Base-by-base conservation (phyloP, 2,797 vertebrate species). In the Protosalanx chinensis region DNA sequence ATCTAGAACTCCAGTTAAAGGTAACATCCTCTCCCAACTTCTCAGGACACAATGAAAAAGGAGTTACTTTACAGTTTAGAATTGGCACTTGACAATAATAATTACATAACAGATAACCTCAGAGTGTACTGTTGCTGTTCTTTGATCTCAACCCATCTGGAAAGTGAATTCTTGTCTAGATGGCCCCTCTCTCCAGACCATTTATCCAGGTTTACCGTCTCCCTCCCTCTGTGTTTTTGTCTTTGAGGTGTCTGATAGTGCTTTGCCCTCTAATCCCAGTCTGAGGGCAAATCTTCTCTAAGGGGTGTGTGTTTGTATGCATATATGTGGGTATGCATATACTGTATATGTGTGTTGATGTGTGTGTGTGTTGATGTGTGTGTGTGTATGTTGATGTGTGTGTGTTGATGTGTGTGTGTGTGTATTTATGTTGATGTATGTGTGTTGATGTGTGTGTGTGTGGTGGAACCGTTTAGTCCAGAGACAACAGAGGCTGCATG, bases 401-500 rank as follows among this genome's bases (percentile, higher is more conserved):
- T 18, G 16, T 37, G 32, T 33, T 4, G 16, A 16, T 37, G 16
- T 63, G 18, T 37, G 6, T 35, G 12, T 35, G 32, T 63, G 32
- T n/a, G 18, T 63, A 32, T 33, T 32, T 63, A 32, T 33, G 61
- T 63, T 37, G 16, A 10, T 7, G 7, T 27, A 13, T 12, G 33
- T 56, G 35, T 23, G 64, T n/a, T n/a, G n/a, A n/a, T 16, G 8
- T 35, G 67, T 10, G 56, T n/a, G 35, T 8, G 18, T 7, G 29
- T 53, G 51, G 13, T 37, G 35, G 29, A 2, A 30, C 66, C 16
- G 37, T 67, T 92, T 91, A 99, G 93, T 99, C 97, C 90, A 99
- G 94, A 58, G 97, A 98, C 76, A 99, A 96, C 87, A 99, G 93
- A 23, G 97, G 97, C 86, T 99, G 97, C 94, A 97, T 95, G 92